Percentiles rank a stretch among this genome's conserved stretches.
Evolutionary conservation across 2,888 invertebrate genomes (phyloP).

Genomic region (Luffia ferchaultella): DNA sequence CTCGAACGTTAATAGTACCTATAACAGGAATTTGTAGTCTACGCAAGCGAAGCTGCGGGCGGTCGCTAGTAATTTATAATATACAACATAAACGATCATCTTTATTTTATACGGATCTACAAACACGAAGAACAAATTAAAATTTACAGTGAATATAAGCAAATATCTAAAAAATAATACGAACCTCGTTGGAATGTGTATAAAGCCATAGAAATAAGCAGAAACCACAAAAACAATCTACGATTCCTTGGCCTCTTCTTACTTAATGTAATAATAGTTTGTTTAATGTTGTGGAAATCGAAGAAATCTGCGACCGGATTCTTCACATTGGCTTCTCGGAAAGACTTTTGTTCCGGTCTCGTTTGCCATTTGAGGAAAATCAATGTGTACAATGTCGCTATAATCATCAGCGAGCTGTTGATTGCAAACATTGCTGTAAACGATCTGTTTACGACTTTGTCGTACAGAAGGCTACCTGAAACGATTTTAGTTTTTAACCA

Average conservation of each 20-base stretch:
- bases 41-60: no score
- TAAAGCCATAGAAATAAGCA: conserved; percentile 78
- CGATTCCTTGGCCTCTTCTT: conserved; percentile 66
- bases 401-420: conserved; percentile 68
- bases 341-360: conserved; percentile 66
- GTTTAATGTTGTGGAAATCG: conserved; percentile 71
- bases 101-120: no score
- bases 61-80: no score
- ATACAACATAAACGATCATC: no score
- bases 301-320: conserved; percentile 76
- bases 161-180: conserved; percentile 3
- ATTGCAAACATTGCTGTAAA: conserved; percentile 78
- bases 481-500: conserved; percentile 1
- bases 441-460: conserved; percentile 67
- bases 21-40: no score
- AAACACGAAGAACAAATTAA: no score
- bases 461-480: conserved; percentile 72
- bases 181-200: conserved; percentile 81
- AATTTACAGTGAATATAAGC: no score
- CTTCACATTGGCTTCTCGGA: conserved; percentile 62
- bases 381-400: conserved; percentile 71
- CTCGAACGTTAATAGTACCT: no score
- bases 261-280: conserved; percentile 69
- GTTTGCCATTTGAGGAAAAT: conserved; percentile 77
- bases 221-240: conserved; percentile 70